phyloP scores from a whole-genome alignment of 2,797 vertebrate genomes.

The Anniella stebbinsi region DNA sequence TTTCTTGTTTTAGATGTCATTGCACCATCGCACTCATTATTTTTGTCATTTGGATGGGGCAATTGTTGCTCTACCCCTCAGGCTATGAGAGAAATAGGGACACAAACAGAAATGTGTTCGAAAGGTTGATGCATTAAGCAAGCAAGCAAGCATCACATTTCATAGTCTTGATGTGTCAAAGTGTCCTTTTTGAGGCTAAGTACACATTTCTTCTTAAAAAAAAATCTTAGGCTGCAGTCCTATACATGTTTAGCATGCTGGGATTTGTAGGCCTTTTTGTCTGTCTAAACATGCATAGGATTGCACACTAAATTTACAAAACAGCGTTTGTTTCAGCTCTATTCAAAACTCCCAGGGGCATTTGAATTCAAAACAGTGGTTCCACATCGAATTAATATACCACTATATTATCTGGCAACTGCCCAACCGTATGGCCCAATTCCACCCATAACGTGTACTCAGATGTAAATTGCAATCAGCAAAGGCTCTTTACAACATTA shows the following conservation, averaged over 20 bases:
- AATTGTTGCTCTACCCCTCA: not conserved
- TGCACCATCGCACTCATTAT: not conserved
- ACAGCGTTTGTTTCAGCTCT: not conserved
- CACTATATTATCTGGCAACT: not conserved
- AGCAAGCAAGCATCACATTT: not conserved
- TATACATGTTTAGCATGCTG: no score
- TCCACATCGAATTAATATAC: not conserved
- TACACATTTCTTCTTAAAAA: not conserved
- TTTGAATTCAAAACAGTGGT: slow-evolving; percentile 4
- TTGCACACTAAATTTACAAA: not conserved
- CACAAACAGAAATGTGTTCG: not conserved
- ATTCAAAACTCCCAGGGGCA: not conserved
- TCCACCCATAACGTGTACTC: not conserved
- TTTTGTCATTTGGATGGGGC: not conserved
- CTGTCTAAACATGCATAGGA: no score
- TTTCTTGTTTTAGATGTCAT: not conserved
- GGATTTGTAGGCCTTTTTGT: no score
- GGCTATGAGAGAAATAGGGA: not conserved
- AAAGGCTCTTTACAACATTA: not conserved
- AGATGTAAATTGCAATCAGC: not conserved
- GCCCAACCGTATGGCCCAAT: not conserved
- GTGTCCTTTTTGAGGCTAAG: not conserved
- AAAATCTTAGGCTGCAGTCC: no score
- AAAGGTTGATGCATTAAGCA: not conserved
- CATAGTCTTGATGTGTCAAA: not conserved